These are phyloP conservation scores for Anticlea derivata DNA, from an alignment of 2,888 invertebrate species.

Conservation along the genomic window DNA sequence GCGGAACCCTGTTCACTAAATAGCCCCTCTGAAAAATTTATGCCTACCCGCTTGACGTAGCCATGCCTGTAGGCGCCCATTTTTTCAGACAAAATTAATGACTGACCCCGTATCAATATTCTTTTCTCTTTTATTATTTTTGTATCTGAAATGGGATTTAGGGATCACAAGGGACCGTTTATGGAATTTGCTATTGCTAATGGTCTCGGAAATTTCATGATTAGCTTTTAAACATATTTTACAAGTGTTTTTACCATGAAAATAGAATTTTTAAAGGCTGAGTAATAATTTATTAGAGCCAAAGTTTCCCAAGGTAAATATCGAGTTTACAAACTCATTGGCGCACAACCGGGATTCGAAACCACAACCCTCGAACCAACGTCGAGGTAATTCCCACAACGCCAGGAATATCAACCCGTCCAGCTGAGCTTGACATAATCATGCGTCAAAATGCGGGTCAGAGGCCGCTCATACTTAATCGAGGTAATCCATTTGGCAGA, in stretches of 20 bases:
- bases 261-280: neutral
- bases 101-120: constrained; percentile 29
- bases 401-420: constrained; percentile 33
- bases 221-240: constrained; percentile 13
- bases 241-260: neutral
- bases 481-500: constrained; percentile 76
- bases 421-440: constrained; percentile 61
- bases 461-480: constrained; percentile 74
- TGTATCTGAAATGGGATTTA: constrained; percentile 22
- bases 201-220: constrained; percentile 17
- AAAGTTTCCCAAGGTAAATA: too few species aligned
- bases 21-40: constrained; percentile 68
- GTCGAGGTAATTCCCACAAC: constrained; percentile 26
- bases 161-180: constrained; percentile 24
- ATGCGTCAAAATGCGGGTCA: constrained; percentile 70
- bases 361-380: too few species aligned
- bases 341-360: too few species aligned
- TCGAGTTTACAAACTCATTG: too few species aligned
- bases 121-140: constrained; percentile 23
- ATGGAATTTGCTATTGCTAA: constrained; percentile 20
- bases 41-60: constrained; percentile 60
- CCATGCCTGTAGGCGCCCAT: constrained; percentile 31
- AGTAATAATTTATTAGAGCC: too few species aligned
- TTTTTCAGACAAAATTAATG: constrained; percentile 32
- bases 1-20: constrained; percentile 65